Evolutionary conservation across 2,797 vertebrate genomes (phyloP).

Genomic region (Sphenopsis melanotis): DNA sequence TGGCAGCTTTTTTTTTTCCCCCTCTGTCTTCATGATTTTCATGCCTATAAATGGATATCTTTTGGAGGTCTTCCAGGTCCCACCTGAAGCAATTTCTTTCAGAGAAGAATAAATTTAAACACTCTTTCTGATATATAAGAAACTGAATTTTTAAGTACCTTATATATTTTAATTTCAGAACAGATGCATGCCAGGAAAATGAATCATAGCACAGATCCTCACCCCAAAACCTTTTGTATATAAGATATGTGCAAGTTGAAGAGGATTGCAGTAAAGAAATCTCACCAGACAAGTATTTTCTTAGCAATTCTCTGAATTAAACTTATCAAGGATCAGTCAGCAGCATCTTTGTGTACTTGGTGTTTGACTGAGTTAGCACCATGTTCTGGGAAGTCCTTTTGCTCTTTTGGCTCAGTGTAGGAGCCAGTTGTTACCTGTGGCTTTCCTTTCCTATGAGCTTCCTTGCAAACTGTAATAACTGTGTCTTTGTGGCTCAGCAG

Average conservation of each 20-base stretch:
- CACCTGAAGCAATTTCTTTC: neutral
- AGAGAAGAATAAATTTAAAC: neutral
- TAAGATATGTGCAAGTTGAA: neutral
- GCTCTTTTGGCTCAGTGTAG: neutral
- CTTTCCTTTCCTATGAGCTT: neutral
- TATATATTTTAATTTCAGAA: neutral
- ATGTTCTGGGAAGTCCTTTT: neutral
- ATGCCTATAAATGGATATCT: neutral
- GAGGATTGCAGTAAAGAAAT: neutral
- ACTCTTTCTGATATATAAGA: neutral
- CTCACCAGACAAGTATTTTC: neutral
- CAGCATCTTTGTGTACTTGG: neutral
- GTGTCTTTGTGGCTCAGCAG: neutral
- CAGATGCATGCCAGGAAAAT: neutral
- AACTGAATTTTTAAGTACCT: neutral
- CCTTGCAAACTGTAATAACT: neutral
- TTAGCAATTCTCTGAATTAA: neutral
- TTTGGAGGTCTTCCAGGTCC: neutral
- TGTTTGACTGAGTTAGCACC: neutral
- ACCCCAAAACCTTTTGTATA: neutral
- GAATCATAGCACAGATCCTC: neutral
- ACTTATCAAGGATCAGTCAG: neutral
- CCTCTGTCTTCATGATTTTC: neutral
- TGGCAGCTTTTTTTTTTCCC: neutral
- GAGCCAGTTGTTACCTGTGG: neutral